Evolutionary conservation across 2,888 invertebrate species (phyloP).

Genomic region (Cryptus viduatorius): DNA sequence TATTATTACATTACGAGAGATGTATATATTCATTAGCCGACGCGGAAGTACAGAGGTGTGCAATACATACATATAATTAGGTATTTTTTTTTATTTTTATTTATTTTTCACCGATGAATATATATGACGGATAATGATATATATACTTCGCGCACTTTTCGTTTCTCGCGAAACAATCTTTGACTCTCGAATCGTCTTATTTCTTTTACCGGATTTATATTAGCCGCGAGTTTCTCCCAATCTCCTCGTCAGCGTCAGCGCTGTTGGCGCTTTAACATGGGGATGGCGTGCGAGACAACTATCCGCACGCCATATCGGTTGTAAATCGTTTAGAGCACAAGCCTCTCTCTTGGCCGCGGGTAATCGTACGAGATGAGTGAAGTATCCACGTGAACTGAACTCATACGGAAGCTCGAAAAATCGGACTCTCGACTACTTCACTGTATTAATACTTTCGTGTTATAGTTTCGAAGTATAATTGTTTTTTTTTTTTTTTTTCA

Average conservation of each 20-base stretch:
- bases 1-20: constrained; percentile 45
- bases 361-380: constrained; percentile 20
- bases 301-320: constrained; percentile 67
- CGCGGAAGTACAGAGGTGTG: constrained; percentile 1
- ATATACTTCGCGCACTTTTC: constrained; percentile 3
- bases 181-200: constrained; percentile 27
- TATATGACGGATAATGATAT: not conserved
- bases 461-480: not conserved
- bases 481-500: not conserved
- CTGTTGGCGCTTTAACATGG: constrained; percentile 62
- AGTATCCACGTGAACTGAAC: constrained; percentile 1
- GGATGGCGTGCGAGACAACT: constrained; percentile 67
- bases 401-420: constrained; percentile 60
- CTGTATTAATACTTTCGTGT: not conserved
- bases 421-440: not conserved
- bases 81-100: not conserved
- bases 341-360: constrained; percentile 53
- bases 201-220: constrained; percentile 26
- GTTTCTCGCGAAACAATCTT: constrained; percentile 40
- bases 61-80: not conserved
- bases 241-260: constrained; percentile 33
- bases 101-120: constrained; percentile 8
- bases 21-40: not conserved
- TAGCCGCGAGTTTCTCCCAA: constrained; percentile 10
- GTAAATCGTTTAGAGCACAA: constrained; percentile 70